Conservation (phyloP, 2,113 vertebrate species). For the Myodes glareolus region DNA sequence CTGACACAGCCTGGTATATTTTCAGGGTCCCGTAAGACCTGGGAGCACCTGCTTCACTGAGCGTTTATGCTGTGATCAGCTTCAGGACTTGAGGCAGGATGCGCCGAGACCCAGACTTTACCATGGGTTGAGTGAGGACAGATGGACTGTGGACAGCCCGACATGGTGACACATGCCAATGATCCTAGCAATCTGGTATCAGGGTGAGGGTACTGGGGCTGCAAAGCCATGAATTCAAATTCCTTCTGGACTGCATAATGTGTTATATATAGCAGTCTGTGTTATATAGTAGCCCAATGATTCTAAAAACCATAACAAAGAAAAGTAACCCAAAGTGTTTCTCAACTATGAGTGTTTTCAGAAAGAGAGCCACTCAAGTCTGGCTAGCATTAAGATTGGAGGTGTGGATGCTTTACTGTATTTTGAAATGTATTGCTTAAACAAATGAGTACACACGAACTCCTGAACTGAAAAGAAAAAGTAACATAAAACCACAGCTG, state of each 20-base stretch:
- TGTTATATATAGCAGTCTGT: background rate
- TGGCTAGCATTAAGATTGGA: background rate
- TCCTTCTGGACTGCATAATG: background rate
- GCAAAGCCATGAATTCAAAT: background rate
- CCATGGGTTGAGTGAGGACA: background rate
- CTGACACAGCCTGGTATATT: background rate
- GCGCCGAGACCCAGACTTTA: background rate
- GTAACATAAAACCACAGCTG: background rate
- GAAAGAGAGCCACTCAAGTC: background rate
- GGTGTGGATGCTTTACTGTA: background rate
- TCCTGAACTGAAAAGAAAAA: background rate
- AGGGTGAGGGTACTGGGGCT: background rate
- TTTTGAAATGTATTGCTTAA: background rate
- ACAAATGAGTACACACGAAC: background rate
- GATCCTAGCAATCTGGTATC: background rate
- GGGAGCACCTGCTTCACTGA: background rate
- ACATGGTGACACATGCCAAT: background rate
- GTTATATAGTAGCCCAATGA: background rate
- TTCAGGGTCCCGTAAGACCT: background rate
- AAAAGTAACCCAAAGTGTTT: background rate
- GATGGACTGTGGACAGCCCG: background rate
- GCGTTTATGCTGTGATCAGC: background rate
- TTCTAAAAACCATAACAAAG: background rate
- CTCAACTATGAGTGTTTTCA: background rate
- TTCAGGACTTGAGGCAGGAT: background rate